Conservation (phyloP, 1,140 invertebrate species). For the Penaeus indicus region DNA sequence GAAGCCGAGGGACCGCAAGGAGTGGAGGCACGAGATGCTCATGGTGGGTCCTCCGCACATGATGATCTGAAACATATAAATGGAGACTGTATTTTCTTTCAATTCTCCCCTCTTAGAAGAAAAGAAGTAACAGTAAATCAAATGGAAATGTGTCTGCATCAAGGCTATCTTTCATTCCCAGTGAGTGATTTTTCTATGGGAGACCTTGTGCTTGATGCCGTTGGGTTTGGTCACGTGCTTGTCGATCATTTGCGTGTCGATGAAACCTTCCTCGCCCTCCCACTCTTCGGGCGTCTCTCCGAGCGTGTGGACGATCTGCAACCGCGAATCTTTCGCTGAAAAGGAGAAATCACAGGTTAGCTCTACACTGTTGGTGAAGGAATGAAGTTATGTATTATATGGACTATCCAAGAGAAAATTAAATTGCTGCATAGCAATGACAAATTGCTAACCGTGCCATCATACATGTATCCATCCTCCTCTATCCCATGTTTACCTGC, state of each 20-base stretch:
- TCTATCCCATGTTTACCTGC: conserved; percentile 32
- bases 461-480: neutral
- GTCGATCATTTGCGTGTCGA: neutral
- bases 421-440: no score
- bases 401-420: no score
- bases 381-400: no score
- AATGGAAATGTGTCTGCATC: neutral
- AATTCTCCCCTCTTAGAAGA: neutral
- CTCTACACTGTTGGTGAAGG: no score
- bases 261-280: conserved; percentile 29
- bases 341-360: neutral
- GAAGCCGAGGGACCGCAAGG: conserved; percentile 30
- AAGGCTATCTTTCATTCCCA: neutral
- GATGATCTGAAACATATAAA: conserved; percentile 21
- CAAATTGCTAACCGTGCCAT: neutral
- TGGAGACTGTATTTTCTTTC: no score
- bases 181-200: no score
- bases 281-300: conserved; percentile 28
- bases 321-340: conserved; percentile 12
- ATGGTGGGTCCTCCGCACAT: conserved; percentile 48
- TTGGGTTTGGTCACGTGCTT: conserved; percentile 4
- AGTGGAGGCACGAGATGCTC: conserved; percentile 33
- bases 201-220: neutral
- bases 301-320: neutral
- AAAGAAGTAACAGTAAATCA: no score